These are phyloP conservation scores for Tadarida brasiliensis DNA, from an alignment of 2,797 vertebrate genomes.

Conservation along the genomic window DNA sequence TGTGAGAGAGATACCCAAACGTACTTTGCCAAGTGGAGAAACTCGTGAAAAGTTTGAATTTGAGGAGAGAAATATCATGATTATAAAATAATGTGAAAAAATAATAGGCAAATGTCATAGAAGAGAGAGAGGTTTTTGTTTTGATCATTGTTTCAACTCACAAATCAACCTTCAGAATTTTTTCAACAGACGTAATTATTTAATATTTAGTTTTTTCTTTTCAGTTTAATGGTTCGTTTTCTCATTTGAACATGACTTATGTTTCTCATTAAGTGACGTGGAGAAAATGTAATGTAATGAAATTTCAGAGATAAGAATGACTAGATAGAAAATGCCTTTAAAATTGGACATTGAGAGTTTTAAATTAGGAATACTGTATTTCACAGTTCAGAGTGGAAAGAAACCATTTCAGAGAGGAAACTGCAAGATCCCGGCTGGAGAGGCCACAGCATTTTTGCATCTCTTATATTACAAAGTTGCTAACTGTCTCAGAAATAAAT, in stretches of 20 bases:
- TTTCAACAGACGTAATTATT: neutral
- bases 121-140: neutral
- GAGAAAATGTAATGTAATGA: constrained; percentile 34
- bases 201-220: constrained; percentile 35
- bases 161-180: neutral
- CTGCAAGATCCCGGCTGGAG: neutral
- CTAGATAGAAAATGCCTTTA: neutral
- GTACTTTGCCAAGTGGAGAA: neutral
- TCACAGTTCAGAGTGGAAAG: neutral
- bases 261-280: neutral
- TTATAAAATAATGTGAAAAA: constrained; percentile 3
- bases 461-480: neutral
- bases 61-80: neutral
- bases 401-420: neutral
- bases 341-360: neutral
- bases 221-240: neutral
- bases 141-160: neutral
- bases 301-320: constrained; percentile 10
- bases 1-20: neutral
- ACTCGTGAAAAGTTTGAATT: neutral
- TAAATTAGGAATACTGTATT: constrained; percentile 14
- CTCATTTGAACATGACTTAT: neutral
- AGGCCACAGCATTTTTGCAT: neutral
- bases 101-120: neutral
- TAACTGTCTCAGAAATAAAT: constrained; percentile 54